Evolutionary conservation across 2,113 vertebrate genomes (phyloP).

Genomic region (Xenopus laevis): DNA sequence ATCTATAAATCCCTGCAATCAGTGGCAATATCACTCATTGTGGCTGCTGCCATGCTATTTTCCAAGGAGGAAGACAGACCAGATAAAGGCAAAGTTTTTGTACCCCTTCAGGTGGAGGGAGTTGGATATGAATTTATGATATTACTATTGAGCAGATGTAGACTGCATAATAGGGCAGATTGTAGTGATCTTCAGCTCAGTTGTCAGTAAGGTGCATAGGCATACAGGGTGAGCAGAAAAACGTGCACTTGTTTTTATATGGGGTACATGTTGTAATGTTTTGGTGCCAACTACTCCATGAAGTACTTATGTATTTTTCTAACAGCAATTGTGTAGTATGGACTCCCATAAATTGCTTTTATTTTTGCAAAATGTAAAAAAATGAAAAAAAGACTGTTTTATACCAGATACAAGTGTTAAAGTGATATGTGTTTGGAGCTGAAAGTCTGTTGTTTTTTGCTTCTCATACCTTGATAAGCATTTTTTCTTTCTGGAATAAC

Average conservation of each 20-base stretch:
- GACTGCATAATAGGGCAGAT: background rate
- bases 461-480: constrained; percentile 18
- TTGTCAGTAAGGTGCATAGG: constrained; percentile 42
- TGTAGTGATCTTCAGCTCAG: constrained; percentile 12
- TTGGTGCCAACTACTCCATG: constrained; percentile 36
- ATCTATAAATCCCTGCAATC: background rate
- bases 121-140: background rate
- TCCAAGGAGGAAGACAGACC: background rate
- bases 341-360: constrained; percentile 49
- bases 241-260: constrained; percentile 47
- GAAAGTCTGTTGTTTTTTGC: constrained; percentile 15
- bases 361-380: constrained; percentile 41
- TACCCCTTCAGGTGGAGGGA: constrained; percentile 9
- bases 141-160: rapidly evolving
- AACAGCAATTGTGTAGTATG: constrained; percentile 50
- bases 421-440: constrained; percentile 43
- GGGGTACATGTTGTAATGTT: constrained; percentile 48
- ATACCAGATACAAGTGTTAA: constrained; percentile 18
- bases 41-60: constrained; percentile 11
- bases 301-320: constrained; percentile 49
- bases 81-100: background rate
- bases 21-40: constrained; percentile 26
- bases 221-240: constrained; percentile 51
- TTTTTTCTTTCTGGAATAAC: constrained; percentile 33
- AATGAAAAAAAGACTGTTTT: constrained; percentile 35